Evolutionary conservation across 2,797 vertebrate species (phyloP), one percentile per base, ranked within the genome.

Genomic region (Sebastolobus altivelis): DNA sequence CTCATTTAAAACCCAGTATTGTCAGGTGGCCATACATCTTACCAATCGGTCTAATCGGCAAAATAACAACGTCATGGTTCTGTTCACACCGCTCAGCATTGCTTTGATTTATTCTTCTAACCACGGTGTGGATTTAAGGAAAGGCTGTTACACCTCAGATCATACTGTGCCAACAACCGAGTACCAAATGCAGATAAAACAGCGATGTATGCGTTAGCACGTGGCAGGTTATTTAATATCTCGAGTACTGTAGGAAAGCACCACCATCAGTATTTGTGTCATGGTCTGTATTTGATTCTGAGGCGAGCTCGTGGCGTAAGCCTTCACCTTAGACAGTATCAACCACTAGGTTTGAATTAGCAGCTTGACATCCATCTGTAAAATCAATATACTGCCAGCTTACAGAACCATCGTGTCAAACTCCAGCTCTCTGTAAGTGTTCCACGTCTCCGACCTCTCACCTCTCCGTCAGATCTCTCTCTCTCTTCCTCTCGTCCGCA

Each of bases 311-410:
- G 60, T 66, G 49, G 78, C 77, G 40, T 69, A 62, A 35, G 60
- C 65, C 29, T 22, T 75, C 72, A 65, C 79, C 75, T 77, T 54
- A 40, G 69, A 88, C 69, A 81, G 85, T 59, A 87, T 89, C 77
- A 58, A 65, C 70, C 52, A 62, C 71, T 76, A 33, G 18, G 35
- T 72, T 80, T 40, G 12, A 86, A 88, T 89, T 86, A 79, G 75
- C 73, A 79, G 79, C 71, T 66, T 62, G 59, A 77, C 77, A 59
- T 82, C 81, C 81, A 63, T 80, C 79, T 82, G 75, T 72, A 66
- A 87, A 81, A 84, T 79, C 82, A 35, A 85, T 77, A 91, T 93
- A 92, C 94, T 93, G 93, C 93, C 94, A 94, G 79, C 85, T 80
- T 87, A 76, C 75, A 87, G 89, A 85, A 88, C 68, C 79, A 73